Evolutionary conservation across 2,888 invertebrate species (phyloP).

Genomic region (Automeris io): DNA sequence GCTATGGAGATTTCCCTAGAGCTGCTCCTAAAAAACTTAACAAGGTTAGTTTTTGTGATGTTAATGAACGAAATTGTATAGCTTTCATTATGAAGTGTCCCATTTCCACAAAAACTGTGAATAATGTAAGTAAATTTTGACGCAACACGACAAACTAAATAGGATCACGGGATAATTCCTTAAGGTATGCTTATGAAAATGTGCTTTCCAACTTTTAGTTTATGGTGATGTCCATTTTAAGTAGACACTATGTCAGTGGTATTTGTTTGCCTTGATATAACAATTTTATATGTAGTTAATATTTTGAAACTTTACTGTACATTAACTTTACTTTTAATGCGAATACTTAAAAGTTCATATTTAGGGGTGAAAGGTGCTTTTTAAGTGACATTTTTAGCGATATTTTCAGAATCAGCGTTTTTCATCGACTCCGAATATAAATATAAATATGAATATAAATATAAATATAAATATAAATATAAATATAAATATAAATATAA

Average conservation of each 20-base stretch:
- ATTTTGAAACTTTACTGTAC: background rate
- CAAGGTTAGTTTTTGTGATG: conserved; percentile 1
- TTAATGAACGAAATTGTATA: background rate
- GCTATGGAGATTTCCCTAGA: background rate
- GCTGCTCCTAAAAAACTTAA: background rate
- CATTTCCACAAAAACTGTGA: conserved; percentile 1
- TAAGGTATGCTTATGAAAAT: conserved; percentile 1
- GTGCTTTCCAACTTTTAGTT: background rate
- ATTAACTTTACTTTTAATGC: too few relatives aligned
- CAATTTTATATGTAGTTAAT: background rate
- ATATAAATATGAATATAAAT: too few relatives aligned
- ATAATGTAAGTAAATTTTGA: conserved; percentile 1
- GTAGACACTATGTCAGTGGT: background rate
- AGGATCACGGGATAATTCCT: conserved; percentile 1
- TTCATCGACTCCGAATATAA: too few relatives aligned
- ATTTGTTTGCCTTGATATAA: background rate
- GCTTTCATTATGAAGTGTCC: conserved; percentile 1
- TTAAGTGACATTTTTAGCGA: too few relatives aligned
- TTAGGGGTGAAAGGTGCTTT: too few relatives aligned
- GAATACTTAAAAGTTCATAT: too few relatives aligned
- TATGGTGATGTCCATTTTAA: background rate
- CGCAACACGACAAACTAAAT: conserved; percentile 1
- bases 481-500: too few relatives aligned
- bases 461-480: too few relatives aligned
- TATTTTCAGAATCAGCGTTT: too few relatives aligned